These are phyloP conservation scores for Tethya wilhelma DNA, from an alignment of 37 sponge, comb jelly and placozoan genomes.

Conservation along the genomic window DNA sequence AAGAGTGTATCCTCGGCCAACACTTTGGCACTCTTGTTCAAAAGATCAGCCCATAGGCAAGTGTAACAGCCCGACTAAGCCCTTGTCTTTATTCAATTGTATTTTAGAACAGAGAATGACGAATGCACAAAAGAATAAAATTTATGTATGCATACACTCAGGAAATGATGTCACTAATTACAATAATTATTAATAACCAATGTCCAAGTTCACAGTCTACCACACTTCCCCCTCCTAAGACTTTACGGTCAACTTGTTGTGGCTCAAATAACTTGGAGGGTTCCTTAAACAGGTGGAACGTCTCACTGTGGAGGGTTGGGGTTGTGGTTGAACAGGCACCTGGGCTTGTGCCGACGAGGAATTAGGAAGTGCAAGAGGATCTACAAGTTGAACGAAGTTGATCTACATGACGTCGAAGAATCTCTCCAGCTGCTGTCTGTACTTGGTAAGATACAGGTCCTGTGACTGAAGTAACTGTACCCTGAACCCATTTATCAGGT, in stretches of 20 bases:
- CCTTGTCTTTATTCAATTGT: too few species aligned
- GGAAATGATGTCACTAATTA: too few species aligned
- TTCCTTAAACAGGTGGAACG: not conserved
- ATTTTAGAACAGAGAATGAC: too few species aligned
- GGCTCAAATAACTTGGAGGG: not conserved
- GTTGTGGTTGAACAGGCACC: not conserved
- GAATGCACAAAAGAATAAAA: too few species aligned
- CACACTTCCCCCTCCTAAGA: constrained; percentile 3
- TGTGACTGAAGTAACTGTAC: not conserved
- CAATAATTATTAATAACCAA: too few species aligned
- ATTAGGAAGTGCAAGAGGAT: not conserved
- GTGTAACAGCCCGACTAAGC: too few species aligned
- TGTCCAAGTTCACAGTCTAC: too few species aligned
- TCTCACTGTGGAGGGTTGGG: not conserved
- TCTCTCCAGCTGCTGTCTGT: constrained; percentile 3
- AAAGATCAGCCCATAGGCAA: constrained; percentile 21
- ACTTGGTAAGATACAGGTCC: constrained; percentile 34
- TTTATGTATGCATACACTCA: too few species aligned
- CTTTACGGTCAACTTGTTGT: not conserved
- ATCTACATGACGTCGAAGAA: constrained; percentile 25
- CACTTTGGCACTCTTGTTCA: not conserved
- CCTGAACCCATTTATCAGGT: constrained; percentile 16
- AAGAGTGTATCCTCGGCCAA: constrained; percentile 20
- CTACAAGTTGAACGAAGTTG: not conserved
- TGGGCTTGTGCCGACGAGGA: not conserved